These are phyloP conservation scores for Anneissia japonica DNA, from an alignment of 35 echinoderm and acorn worm genomes.

Conservation along the genomic window DNA sequence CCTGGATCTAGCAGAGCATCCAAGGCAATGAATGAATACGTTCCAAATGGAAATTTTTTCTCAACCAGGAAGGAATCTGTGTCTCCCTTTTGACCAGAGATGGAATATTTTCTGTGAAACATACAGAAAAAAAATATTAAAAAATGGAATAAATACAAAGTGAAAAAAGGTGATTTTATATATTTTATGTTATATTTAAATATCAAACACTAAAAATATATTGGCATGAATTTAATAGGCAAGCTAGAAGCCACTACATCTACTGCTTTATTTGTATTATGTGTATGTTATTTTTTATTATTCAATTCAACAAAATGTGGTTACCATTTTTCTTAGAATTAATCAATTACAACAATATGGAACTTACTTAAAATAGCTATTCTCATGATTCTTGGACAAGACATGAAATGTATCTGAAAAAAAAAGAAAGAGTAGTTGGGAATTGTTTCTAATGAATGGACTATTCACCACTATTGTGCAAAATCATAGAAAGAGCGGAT, in stretches of 20 bases:
- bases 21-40: conserved; percentile 80
- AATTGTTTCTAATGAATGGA: background rate
- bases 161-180: background rate
- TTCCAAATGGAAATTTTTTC: conserved; percentile 91
- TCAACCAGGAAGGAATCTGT: conserved; percentile 55
- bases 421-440: background rate
- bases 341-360: background rate
- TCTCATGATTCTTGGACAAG: background rate
- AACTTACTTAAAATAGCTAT: conserved; percentile 5
- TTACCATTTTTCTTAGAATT: too few species aligned
- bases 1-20: conserved; percentile 71
- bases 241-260: too few species aligned
- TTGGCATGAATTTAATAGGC: too few species aligned
- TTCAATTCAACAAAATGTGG: too few species aligned
- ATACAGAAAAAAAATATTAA: conserved; percentile 13
- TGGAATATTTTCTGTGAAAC: conserved; percentile 80
- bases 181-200: too few species aligned
- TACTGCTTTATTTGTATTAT: too few species aligned
- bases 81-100: conserved; percentile 69
- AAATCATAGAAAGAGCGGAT: too few species aligned
- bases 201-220: too few species aligned
- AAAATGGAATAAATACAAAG: background rate
- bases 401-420: conserved; percentile 13
- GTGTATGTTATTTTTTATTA: too few species aligned
- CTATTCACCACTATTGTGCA: background rate